Conservation (phyloP, 2,797 vertebrate species). For the Chromis chromis region DNA sequence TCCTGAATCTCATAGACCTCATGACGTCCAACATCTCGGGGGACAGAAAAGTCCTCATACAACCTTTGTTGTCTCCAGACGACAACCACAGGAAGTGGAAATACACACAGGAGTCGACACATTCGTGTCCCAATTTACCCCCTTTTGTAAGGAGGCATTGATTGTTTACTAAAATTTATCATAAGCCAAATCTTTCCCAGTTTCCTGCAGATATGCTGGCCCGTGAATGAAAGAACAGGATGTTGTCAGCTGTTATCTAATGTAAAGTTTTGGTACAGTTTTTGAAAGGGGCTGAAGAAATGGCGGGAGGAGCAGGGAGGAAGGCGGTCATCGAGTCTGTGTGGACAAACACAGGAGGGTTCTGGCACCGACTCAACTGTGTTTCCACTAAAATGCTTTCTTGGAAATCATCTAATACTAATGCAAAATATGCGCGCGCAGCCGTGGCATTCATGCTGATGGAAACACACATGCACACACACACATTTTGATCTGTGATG, state of each 20-base stretch:
- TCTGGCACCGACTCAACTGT: constrained; percentile 27
- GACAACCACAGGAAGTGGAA: constrained; percentile 59
- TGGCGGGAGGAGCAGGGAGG: constrained; percentile 18
- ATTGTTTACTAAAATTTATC: constrained; percentile 59
- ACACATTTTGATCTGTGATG: not conserved
- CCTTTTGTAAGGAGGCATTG: constrained; percentile 17
- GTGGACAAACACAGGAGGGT: constrained; percentile 23
- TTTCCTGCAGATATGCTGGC: constrained; percentile 64
- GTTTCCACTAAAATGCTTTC: constrained; percentile 56
- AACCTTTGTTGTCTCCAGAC: constrained; percentile 26
- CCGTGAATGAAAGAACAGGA: constrained; percentile 60
- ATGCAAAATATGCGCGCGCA: constrained; percentile 10
- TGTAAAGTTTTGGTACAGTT: constrained; percentile 18
- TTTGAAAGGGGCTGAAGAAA: constrained; percentile 24
- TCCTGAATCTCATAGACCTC: constrained; percentile 21
- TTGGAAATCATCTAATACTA: constrained; percentile 41
- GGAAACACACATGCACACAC: not conserved
- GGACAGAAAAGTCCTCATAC: constrained; percentile 17
- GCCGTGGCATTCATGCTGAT: constrained; percentile 12
- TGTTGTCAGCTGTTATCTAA: constrained; percentile 38
- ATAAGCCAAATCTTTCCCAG: constrained; percentile 42
- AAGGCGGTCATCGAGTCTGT: constrained; percentile 39
- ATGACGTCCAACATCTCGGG: constrained; percentile 27
- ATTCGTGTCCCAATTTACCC: constrained; percentile 31
- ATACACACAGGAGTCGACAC: constrained; percentile 21